Evolutionary conservation across 2,888 invertebrate species (phyloP).

Genomic region (Drosophila koepferae): DNA sequence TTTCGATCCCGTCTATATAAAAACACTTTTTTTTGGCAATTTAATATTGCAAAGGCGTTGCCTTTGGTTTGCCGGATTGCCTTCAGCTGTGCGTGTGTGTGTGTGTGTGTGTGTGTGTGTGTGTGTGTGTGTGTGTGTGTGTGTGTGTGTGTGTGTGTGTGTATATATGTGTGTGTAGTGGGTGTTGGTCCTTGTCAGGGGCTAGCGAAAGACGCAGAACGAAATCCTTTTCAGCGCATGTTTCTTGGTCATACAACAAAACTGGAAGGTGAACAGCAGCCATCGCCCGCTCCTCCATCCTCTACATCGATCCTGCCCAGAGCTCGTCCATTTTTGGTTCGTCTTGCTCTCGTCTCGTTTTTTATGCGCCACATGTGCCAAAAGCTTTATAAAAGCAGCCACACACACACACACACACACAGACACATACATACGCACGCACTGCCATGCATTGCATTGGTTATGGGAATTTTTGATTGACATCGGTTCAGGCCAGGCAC

Average conservation of each 20-base stretch:
- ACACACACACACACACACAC: conserved; percentile 41
- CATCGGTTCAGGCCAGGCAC: conserved; percentile 69
- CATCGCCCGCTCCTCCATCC: neutral
- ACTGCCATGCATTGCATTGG: conserved; percentile 64
- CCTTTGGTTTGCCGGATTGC: conserved; percentile 44
- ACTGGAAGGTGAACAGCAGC: conserved; percentile 49
- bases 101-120: neutral
- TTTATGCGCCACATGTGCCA: conserved; percentile 80
- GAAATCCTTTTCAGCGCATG: conserved; percentile 76
- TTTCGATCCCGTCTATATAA: conserved; percentile 5
- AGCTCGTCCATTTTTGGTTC: conserved; percentile 38
- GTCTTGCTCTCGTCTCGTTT: conserved; percentile 64
- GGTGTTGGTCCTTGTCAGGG: conserved; percentile 41
- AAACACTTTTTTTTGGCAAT: conserved; percentile 71
- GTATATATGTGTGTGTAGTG: conserved; percentile 1
- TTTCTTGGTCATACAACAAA: conserved; percentile 70
- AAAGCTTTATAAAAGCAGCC: conserved; percentile 78
- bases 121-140: conserved; percentile 6
- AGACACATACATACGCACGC: conserved; percentile 5
- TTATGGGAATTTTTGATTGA: conserved; percentile 83
- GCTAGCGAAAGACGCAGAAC: conserved; percentile 61
- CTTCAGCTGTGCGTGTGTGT: conserved; percentile 26
- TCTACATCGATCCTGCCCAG: neutral
- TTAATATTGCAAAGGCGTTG: conserved; percentile 78
- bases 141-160: conserved; percentile 7